Evolutionary conservation across 2,888 invertebrate genomes (phyloP).

Genomic region (Sarcophaga caerulescens): DNA sequence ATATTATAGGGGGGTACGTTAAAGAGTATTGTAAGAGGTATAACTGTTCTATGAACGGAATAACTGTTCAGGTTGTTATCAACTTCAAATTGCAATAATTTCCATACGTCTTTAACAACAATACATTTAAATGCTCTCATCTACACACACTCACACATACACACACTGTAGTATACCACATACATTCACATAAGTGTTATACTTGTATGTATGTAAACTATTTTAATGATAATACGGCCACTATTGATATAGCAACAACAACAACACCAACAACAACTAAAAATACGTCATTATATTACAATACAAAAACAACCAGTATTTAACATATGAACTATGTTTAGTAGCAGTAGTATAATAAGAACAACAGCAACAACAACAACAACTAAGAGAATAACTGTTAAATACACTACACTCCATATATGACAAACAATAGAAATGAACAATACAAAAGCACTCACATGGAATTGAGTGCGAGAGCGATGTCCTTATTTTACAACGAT

Average conservation of each 20-base stretch:
- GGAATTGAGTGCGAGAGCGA: conserved; percentile 75
- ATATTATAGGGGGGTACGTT: neutral
- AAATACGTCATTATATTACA: neutral
- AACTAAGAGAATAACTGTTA: conserved; percentile 50
- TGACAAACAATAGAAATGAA: conserved; percentile 67
- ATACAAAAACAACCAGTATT: conserved; percentile 40
- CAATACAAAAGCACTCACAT: conserved; percentile 73
- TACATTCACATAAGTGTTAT: neutral
- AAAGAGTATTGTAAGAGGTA: neutral
- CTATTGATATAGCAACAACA: neutral
- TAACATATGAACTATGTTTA: conserved; percentile 54
- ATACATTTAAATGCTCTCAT: conserved; percentile 11
- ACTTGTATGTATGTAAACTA: conserved; percentile 4
- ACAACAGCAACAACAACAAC: conserved; percentile 12
- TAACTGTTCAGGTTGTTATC: conserved; percentile 42
- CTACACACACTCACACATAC: neutral
- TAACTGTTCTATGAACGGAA: conserved; percentile 33
- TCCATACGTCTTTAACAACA: conserved; percentile 48
- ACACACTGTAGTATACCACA: neutral
- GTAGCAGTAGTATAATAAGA: conserved; percentile 15
- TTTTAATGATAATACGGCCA: conserved; percentile 39
- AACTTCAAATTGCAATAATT: conserved; percentile 60
- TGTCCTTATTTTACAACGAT: conserved; percentile 74
- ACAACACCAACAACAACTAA: conserved; percentile 10
- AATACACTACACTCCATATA: conserved; percentile 62